Evolutionary conservation across 2,888 invertebrate species (phyloP).

Genomic region (Conomelus anceps): DNA sequence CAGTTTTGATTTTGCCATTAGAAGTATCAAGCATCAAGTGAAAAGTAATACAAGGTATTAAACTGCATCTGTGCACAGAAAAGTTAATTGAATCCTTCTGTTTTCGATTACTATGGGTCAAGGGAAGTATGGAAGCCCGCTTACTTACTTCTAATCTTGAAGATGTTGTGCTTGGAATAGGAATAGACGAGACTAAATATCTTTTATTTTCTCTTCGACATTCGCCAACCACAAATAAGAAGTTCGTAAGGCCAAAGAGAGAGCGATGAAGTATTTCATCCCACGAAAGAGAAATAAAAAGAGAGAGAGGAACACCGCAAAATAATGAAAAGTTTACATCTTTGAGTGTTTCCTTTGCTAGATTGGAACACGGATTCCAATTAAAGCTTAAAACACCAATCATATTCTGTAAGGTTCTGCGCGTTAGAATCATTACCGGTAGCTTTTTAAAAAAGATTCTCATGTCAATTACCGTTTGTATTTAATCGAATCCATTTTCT

Average conservation of each 20-base stretch:
- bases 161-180: neutral
- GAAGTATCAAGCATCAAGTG: no score
- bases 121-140: neutral
- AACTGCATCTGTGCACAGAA: neutral
- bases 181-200: neutral
- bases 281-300: neutral
- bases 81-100: neutral
- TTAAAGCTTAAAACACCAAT: neutral
- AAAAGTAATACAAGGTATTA: no score
- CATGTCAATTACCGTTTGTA: neutral
- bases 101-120: neutral
- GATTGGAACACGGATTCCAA: neutral
- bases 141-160: neutral
- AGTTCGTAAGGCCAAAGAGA: neutral
- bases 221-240: neutral
- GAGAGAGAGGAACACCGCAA: neutral
- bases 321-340: neutral
- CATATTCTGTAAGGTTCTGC: neutral
- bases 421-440: neutral
- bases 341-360: neutral
- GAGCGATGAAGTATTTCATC: no score
- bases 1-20: no score
- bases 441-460: neutral
- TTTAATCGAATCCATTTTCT: neutral
- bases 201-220: neutral